phyloP scores from a whole-genome alignment of 2,888 invertebrate species.

The Watsonalla binaria region DNA sequence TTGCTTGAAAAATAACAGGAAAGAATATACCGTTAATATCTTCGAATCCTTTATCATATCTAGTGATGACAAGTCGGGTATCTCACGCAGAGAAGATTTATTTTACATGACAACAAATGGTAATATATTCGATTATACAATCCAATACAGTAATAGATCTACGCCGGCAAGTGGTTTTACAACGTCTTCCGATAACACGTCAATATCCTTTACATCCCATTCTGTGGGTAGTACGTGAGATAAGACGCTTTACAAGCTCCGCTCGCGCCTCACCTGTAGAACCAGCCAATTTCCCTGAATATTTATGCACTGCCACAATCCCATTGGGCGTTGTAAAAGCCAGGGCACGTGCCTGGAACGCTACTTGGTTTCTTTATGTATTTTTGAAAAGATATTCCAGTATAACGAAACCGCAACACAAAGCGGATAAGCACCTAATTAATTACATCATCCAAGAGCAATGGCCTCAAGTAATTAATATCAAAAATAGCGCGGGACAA shows the following conservation, averaged over 20 bases:
- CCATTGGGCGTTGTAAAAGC: background rate
- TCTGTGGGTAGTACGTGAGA: slow-evolving; percentile 15
- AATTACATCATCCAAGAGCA: background rate
- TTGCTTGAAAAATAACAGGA: slow-evolving; percentile 12
- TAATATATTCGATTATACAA: no score
- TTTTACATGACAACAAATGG: slow-evolving; percentile 22
- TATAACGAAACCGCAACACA: no score
- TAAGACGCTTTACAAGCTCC: slow-evolving; percentile 7
- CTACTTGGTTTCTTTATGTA: background rate
- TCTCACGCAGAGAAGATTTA: slow-evolving; percentile 26
- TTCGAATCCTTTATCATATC: background rate
- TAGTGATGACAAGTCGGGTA: slow-evolving; percentile 3
- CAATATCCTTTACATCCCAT: slow-evolving; percentile 38
- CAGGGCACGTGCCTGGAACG: background rate
- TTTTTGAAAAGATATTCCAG: background rate
- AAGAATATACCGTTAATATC: slow-evolving; percentile 7
- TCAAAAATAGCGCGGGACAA: background rate
- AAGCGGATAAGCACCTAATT: background rate
- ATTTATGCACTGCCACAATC: slow-evolving; percentile 12
- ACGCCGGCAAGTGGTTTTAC: slow-evolving; percentile 33
- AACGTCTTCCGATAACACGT: slow-evolving; percentile 37
- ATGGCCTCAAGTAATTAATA: background rate
- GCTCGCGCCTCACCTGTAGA: slow-evolving; percentile 9
- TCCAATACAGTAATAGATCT: slow-evolving; percentile 12
- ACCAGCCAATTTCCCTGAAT: slow-evolving; percentile 9